Conservation (phyloP, 1,140 invertebrate species). For the Drosophila kepulauana region DNA sequence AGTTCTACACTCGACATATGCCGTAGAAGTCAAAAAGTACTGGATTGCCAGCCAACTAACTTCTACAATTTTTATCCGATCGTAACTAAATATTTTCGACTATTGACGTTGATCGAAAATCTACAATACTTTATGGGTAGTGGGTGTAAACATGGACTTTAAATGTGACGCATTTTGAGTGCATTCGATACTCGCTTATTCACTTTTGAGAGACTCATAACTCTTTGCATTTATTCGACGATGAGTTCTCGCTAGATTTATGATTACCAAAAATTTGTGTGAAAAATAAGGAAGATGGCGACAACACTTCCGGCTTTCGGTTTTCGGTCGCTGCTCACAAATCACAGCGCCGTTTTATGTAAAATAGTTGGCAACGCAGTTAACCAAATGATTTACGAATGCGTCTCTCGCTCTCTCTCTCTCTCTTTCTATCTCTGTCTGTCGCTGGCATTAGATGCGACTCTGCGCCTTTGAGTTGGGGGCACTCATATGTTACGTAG, state of each 20-base stretch:
- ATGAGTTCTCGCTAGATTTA: slow-evolving; percentile 60
- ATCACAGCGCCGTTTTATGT: slow-evolving; percentile 65
- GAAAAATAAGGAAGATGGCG: slow-evolving; percentile 54
- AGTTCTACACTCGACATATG: no score
- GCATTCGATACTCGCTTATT: neutral
- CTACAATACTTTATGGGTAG: no score
- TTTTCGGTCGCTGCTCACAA: slow-evolving; percentile 37
- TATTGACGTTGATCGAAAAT: no score
- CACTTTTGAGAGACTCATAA: slow-evolving; percentile 5
- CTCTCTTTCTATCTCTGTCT: no score
- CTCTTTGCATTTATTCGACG: slow-evolving; percentile 23
- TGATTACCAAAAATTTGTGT: neutral
- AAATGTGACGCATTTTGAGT: neutral
- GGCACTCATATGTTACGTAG: slow-evolving; percentile 1
- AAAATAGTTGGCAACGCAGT: slow-evolving; percentile 75
- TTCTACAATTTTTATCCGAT: no score
- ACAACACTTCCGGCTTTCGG: slow-evolving; percentile 63
- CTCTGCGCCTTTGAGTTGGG: neutral
- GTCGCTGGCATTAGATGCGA: slow-evolving; percentile 55
- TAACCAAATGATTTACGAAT: slow-evolving; percentile 76
- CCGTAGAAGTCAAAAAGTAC: no score
- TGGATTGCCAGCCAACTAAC: no score
- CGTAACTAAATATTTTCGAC: no score
- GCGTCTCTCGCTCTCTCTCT: slow-evolving; percentile 22
- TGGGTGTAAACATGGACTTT: no score